Base-by-base conservation (phyloP, 2,797 vertebrate species). In the Dendrocincla fuliginosa region DNA sequence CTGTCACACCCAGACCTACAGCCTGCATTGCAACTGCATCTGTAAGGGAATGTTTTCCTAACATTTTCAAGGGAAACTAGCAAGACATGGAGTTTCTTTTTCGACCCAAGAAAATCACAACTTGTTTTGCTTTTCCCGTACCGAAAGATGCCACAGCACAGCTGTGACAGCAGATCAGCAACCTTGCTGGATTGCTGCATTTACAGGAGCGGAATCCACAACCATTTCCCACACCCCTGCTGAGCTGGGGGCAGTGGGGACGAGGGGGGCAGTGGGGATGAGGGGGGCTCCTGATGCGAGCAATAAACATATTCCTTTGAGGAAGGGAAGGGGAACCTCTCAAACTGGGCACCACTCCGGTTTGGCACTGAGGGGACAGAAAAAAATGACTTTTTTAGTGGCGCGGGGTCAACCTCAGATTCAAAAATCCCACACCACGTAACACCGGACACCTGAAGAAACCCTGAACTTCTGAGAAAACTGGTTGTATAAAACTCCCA, bases 31-130 rank as follows among this genome's bases (percentile, higher is more conserved):
- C 42, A 50, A 13, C 6, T 1, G 44, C 19, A 2, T 27, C 41
- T 57, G 37, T 16, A 28, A 32, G 27, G 27, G 10, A 50, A 28
- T 39, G 39, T 59, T 24, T 3, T 5, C 24, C 15, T 49, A 15
- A 32, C 37, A 41, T 52, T 55, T 76, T 64, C 39, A 30, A 10
- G 25, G 39, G 20, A 60, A 69, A 39, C 18, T 10, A 63, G 19
- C 10, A 84, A 65, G 5, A 3, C 5, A 6, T 33, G 49, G 4
- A 1, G 4, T 0, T 0, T 1, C 7, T 37, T 35, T 32, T 77
- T 22, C 5, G 10, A 0, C 2, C 13, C 33, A 23, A 42, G 37
- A 83, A 55, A 28, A 57, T 8, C 3, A 6, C 16, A 53, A 23
- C 5, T 44, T 19, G 1, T 10, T 68, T 46, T 41, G 13, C 32